Evolutionary conservation across 2,113 vertebrate species (phyloP).

Genomic region (Pachyramphus minor): DNA sequence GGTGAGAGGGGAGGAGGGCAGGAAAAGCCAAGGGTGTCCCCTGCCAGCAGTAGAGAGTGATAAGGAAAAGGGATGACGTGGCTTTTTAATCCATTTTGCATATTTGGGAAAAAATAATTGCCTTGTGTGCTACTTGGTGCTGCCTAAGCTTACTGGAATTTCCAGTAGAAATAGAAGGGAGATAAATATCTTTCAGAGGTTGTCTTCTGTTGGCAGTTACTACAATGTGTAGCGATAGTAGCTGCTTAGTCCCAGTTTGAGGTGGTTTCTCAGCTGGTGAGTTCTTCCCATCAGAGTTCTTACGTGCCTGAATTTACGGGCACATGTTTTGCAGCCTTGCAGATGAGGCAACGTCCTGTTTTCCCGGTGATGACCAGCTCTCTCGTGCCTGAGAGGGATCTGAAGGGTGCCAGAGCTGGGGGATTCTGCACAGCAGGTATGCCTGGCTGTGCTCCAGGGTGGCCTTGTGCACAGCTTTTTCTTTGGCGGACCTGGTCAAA

Average conservation of each 20-base stretch:
- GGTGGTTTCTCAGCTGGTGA: background rate
- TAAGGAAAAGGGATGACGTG: background rate
- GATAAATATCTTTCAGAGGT: background rate
- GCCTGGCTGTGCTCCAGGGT: background rate
- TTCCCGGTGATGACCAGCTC: background rate
- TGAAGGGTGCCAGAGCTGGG: background rate
- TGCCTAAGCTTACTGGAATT: background rate
- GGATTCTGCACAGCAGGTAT: slow-evolving; percentile 9
- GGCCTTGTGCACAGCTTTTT: slow-evolving; percentile 8
- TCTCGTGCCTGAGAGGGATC: background rate
- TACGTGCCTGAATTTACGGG: background rate
- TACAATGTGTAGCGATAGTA: background rate
- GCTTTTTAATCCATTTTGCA: slow-evolving; percentile 26
- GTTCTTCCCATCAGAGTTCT: background rate
- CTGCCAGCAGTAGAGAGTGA: background rate
- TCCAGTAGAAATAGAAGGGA: background rate
- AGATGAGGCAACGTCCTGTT: background rate
- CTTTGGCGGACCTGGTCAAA: slow-evolving; percentile 31
- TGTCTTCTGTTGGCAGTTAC: background rate
- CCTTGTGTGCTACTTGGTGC: background rate
- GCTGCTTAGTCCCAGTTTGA: background rate
- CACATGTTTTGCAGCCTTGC: background rate
- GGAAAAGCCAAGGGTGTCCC: background rate
- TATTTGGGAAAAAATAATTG: slow-evolving; percentile 6
- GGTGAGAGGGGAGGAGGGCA: background rate